Evolutionary conservation across 2,113 vertebrate genomes (phyloP).

Genomic region (Phalacrocorax carbo): DNA sequence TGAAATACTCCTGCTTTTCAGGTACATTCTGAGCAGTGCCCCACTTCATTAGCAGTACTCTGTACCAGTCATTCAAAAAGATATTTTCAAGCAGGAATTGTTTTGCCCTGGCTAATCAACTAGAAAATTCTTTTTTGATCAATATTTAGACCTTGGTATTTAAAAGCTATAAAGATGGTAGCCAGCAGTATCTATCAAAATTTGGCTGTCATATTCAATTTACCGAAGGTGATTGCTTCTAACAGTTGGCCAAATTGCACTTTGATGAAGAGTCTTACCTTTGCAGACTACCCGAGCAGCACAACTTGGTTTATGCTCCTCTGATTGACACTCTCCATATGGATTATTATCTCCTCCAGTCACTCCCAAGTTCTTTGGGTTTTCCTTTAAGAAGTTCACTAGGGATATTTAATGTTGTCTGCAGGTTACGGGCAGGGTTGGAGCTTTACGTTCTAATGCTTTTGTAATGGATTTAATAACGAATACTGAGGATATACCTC

Average conservation of each 20-base stretch:
- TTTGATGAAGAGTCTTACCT: background rate
- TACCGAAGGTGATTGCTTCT: background rate
- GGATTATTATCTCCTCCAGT: background rate
- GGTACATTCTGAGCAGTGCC: background rate
- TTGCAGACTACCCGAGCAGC: background rate
- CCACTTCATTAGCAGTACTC: background rate
- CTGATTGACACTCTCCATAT: background rate
- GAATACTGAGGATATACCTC: background rate
- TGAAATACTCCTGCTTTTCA: background rate
- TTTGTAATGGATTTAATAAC: background rate
- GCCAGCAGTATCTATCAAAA: background rate
- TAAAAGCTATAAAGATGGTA: background rate
- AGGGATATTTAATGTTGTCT: background rate
- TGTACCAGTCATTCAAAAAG: background rate
- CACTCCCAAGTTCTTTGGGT: background rate
- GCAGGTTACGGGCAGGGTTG: background rate
- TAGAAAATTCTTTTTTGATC: background rate
- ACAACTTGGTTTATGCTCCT: background rate
- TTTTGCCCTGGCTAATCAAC: background rate
- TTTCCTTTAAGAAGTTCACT: background rate
- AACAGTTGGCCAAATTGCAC: background rate
- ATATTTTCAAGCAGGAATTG: background rate
- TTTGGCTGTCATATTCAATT: background rate
- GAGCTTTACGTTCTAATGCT: background rate
- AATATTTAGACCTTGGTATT: background rate